Base-by-base conservation (phyloP, 2,113 vertebrate species). In the Oxygymnocypris stewartii region DNA sequence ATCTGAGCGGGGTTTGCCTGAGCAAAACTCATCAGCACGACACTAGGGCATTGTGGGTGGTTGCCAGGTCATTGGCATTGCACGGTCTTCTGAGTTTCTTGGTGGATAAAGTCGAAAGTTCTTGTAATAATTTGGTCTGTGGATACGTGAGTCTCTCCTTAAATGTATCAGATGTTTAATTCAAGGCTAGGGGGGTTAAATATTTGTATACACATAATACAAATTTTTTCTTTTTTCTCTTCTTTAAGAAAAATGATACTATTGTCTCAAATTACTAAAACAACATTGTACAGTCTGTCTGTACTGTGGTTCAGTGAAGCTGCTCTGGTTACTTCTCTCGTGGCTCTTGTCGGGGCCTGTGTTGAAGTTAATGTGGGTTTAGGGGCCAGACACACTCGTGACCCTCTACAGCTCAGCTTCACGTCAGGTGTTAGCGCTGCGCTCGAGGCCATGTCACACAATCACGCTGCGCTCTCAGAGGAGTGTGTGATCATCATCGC, bases 371-470 rank as follows among this genome's bases (percentile, higher is more conserved):
- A 44, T 3, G 4, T 12, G 35, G 23, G 13, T 40, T 80, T 80
- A 18, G 61, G 23, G 57, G 13, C 18, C 20, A 79, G 54, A 61
- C 54, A 67, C 40, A 31, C 79, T 67, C 14, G 40, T 82, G 79
- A 82, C 42, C 13, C 61, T 14, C n/a, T 20, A 28, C 31, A 80
- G 37, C 57, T 6, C n/a, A 63, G 65, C n/a, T 65, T 25, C 59
- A 81, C 13, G 4, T 57, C 76, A 54, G 28, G 76, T 4, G 28
- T 78, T 35, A 12, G 23, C 42, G 40, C 23, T 51, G 9, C 10
- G 49, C 83, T 75, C 3, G 4, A 73, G 71, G 78, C 71, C 13
- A 12, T 7, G 40, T 7, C 44, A 51, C 47, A 87, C 78, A 88
- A n/a, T 69, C 59, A 35, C 2, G 7, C 54, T 31, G 42, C 8